phyloP scores from a whole-genome alignment of 2,113 vertebrate genomes.

The Caranx ignobilis region DNA sequence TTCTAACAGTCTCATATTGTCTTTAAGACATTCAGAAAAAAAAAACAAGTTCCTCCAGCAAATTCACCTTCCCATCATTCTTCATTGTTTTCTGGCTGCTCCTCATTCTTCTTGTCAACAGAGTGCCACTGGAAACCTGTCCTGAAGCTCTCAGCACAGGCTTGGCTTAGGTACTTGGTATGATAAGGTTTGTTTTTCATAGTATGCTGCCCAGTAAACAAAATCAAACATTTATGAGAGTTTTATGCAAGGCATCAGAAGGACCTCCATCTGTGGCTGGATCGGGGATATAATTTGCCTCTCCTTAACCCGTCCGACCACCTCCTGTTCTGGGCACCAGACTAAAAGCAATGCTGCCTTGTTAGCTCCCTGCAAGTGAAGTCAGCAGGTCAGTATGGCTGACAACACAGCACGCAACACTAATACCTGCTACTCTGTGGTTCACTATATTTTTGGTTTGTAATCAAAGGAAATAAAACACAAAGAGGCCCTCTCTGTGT shows the following conservation, averaged over 20 bases:
- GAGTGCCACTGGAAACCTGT: constrained; percentile 43
- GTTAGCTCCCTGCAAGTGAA: constrained; percentile 61
- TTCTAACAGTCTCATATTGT: constrained; percentile 29
- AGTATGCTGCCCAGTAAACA: constrained; percentile 64
- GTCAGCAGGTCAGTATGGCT: constrained; percentile 45
- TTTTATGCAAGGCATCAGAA: constrained; percentile 63
- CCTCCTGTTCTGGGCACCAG: constrained; percentile 50
- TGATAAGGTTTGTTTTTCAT: constrained; percentile 69
- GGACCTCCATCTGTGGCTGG: constrained; percentile 45
- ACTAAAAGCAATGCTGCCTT: constrained; percentile 43
- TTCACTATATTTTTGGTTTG: not conserved
- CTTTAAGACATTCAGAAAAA: constrained; percentile 22
- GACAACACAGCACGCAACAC: constrained; percentile 17
- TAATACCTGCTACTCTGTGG: not conserved
- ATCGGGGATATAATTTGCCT: constrained; percentile 62
- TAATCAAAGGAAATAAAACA: not conserved
- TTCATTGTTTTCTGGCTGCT: constrained; percentile 42
- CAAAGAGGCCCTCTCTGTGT: not conserved
- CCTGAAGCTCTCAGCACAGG: constrained; percentile 45
- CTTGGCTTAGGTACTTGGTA: constrained; percentile 12
- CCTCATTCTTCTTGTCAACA: constrained; percentile 60
- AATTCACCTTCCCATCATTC: constrained; percentile 32
- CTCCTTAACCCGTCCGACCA: constrained; percentile 41
- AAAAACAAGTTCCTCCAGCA: constrained; percentile 43
- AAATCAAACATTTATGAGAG: constrained; percentile 77